Conservation (phyloP, 1,140 invertebrate species). For the Whitmania pigra region DNA sequence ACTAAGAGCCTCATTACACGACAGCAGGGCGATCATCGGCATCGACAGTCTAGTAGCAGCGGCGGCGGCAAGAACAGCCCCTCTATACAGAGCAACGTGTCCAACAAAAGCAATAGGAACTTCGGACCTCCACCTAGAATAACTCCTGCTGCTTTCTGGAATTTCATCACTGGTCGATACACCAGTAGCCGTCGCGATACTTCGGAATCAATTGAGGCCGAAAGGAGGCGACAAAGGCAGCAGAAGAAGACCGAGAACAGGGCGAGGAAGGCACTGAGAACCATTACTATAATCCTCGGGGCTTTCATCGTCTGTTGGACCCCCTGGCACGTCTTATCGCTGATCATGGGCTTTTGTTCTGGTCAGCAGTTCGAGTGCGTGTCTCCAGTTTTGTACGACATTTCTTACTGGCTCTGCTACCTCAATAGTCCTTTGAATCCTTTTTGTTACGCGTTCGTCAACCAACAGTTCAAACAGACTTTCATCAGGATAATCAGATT, state of each 20-base stretch:
- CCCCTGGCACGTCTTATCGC: constrained; percentile 83
- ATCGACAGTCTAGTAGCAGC: not conserved
- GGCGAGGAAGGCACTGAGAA: constrained; percentile 90
- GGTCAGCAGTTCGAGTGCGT: constrained; percentile 51
- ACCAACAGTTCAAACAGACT: constrained; percentile 98
- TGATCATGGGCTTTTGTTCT: constrained; percentile 87
- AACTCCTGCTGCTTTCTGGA: not conserved
- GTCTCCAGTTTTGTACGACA: constrained; percentile 85
- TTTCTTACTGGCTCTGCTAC: constrained; percentile 97
- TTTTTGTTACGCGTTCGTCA: constrained; percentile 94
- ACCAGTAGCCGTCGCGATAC: not conserved
- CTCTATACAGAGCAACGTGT: not conserved
- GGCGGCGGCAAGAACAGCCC: constrained; percentile 6
- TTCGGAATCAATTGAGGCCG: constrained; percentile 6
- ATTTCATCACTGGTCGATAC: not conserved
- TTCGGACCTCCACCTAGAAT: not conserved
- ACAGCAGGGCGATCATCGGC: not conserved
- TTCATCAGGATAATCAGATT: constrained; percentile 49
- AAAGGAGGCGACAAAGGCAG: not conserved
- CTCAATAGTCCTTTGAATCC: constrained; percentile 86
- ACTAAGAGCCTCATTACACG: not conserved
- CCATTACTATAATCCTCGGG: constrained; percentile 97
- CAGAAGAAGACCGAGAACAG: constrained; percentile 60
- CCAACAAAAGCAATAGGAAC: not conserved
- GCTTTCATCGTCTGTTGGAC: constrained; percentile 97